Conservation (phyloP, 1,140 invertebrate species). For the Agrilus planipennis region DNA sequence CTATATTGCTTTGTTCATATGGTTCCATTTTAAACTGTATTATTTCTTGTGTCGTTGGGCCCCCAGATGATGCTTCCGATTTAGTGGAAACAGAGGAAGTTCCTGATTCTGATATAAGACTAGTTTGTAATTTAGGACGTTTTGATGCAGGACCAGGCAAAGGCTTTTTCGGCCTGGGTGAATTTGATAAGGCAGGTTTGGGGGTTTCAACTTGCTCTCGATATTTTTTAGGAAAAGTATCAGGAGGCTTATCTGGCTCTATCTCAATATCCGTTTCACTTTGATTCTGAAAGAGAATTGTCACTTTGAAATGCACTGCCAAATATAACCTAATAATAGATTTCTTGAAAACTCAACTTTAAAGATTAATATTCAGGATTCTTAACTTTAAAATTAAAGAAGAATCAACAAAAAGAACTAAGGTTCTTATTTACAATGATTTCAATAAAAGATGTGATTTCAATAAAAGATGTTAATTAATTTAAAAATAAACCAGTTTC, state of each 20-base stretch:
- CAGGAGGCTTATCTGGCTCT: background rate
- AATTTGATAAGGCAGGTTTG: slow-evolving; percentile 13
- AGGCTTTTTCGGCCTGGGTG: slow-evolving; percentile 17
- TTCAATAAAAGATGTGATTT: too few species aligned
- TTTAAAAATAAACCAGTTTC: too few species aligned
- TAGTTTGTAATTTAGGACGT: slow-evolving; percentile 4
- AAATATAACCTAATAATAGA: too few species aligned
- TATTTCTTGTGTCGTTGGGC: slow-evolving; percentile 4
- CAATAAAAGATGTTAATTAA: too few species aligned
- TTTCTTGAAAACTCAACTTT: too few species aligned
- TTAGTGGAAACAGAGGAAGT: background rate
- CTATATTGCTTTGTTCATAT: slow-evolving; percentile 14
- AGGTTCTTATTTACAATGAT: too few species aligned
- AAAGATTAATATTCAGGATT: too few species aligned
- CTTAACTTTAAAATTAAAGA: too few species aligned
- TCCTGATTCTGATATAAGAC: background rate
- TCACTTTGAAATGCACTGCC: background rate
- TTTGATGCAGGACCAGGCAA: slow-evolving; percentile 15
- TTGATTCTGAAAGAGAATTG: background rate
- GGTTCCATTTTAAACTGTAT: slow-evolving; percentile 31
- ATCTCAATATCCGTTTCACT: slow-evolving; percentile 1
- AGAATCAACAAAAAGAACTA: too few species aligned
- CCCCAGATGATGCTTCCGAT: background rate
- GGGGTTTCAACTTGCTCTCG: slow-evolving; percentile 2
- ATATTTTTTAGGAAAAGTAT: background rate